Conservation (phyloP, 2,888 invertebrate species). For the Nudaria mundana region DNA sequence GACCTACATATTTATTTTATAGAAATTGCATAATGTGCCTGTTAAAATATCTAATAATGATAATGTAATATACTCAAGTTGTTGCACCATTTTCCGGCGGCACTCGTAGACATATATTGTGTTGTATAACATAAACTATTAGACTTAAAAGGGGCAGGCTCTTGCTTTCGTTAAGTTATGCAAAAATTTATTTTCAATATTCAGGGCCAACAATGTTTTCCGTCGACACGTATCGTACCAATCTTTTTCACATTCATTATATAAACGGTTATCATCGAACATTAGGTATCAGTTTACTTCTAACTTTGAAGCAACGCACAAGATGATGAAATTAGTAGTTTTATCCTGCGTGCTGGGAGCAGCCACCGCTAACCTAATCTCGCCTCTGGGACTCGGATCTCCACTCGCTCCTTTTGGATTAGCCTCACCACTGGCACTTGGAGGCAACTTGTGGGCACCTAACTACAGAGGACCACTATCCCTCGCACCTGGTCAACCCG, state of each 20-base stretch:
- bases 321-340: slow-evolving; percentile 80
- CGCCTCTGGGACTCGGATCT: background rate
- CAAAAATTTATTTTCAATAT: no score
- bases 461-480: slow-evolving; percentile 69
- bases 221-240: background rate
- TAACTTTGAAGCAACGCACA: no score
- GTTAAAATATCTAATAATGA: no score
- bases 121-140: no score
- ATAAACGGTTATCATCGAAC: background rate
- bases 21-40: no score
- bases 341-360: slow-evolving; percentile 82
- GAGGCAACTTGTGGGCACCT: slow-evolving; percentile 8
- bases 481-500: slow-evolving; percentile 69
- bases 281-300: no score
- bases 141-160: no score
- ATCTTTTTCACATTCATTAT: background rate
- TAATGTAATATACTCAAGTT: no score
- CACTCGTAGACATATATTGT: no score
- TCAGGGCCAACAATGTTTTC: background rate
- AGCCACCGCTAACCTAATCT: slow-evolving; percentile 59
- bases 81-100: no score
- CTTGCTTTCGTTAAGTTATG: no score
- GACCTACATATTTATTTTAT: no score
- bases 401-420: slow-evolving; percentile 1
- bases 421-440: slow-evolving; percentile 25